A percentile compares a stretch with the other conserved stretches of the same genome.
These are phyloP conservation scores for Nomada fucata DNA, from an alignment of 2,888 invertebrate genomes.

Conservation along the genomic window DNA sequence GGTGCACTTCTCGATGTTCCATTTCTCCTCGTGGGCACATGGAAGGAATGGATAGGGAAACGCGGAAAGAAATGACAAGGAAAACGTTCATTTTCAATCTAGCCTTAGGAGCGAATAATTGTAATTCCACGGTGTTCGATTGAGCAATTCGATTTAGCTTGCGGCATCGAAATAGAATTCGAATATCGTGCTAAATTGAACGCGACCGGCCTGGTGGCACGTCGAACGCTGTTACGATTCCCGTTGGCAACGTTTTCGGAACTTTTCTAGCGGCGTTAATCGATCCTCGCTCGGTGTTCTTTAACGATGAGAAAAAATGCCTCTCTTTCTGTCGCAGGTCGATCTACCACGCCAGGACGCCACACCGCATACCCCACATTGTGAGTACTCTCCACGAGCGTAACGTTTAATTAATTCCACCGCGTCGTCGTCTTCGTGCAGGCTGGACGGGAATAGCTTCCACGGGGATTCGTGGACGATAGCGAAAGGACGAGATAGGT, in stretches of 20 bases:
- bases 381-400: constrained; percentile 54
- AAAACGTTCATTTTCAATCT: too few relatives aligned
- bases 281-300: neutral
- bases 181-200: neutral
- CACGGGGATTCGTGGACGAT: neutral
- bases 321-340: constrained; percentile 50
- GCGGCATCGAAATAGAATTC: constrained; percentile 10
- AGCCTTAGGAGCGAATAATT: too few relatives aligned
- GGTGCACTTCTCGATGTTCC: too few relatives aligned
- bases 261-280: neutral
- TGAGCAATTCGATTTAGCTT: neutral
- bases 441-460: neutral
- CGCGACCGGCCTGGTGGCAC: too few relatives aligned
- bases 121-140: neutral
- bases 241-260: too few relatives aligned
- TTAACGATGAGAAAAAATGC: neutral
- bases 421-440: neutral
- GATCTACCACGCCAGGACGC: constrained; percentile 63
- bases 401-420: constrained; percentile 10
- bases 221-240: too few relatives aligned
- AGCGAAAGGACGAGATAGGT: neutral
- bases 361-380: constrained; percentile 65
- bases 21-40: too few relatives aligned
- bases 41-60: too few relatives aligned
- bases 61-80: too few relatives aligned